Evolutionary conservation across 2,888 invertebrate genomes (phyloP).

Genomic region (Eristalis tenax): DNA sequence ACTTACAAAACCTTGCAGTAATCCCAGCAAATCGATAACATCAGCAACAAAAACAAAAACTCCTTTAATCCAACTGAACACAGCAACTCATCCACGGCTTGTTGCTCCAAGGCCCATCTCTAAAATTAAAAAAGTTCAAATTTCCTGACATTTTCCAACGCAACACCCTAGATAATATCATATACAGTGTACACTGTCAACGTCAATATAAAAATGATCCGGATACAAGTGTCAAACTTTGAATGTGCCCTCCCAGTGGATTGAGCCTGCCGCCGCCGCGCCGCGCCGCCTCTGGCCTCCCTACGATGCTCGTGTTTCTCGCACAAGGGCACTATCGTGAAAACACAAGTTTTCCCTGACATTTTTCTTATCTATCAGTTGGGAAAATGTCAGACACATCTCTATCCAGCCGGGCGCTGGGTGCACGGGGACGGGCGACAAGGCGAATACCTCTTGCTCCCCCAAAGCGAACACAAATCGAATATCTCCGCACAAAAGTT

Average conservation of each 20-base stretch:
- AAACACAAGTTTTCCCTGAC: not conserved
- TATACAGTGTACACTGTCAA: not conserved
- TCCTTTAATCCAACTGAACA: not conserved
- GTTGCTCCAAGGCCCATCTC: not conserved
- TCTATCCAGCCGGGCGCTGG: not conserved
- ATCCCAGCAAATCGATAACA: not conserved
- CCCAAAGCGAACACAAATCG: not conserved
- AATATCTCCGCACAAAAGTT: not conserved
- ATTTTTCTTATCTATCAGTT: not conserved
- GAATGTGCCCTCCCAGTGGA: not conserved
- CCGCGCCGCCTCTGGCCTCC: not conserved
- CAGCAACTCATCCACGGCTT: not conserved
- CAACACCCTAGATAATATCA: not conserved
- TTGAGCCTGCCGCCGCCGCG: not conserved
- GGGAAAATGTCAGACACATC: not conserved
- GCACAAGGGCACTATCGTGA: not conserved
- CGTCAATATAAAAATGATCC: not conserved
- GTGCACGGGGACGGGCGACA: not conserved
- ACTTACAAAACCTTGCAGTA: not conserved
- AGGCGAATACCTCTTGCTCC: not conserved
- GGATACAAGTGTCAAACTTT: slow-evolving; percentile 1
- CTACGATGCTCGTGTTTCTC: not conserved
- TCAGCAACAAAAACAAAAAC: not conserved
- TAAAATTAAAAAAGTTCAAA: not conserved
- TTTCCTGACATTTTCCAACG: not conserved